These are phyloP conservation scores for Synanthedon andrenaeformis DNA, from an alignment of 2,888 invertebrate species.

Conservation along the genomic window DNA sequence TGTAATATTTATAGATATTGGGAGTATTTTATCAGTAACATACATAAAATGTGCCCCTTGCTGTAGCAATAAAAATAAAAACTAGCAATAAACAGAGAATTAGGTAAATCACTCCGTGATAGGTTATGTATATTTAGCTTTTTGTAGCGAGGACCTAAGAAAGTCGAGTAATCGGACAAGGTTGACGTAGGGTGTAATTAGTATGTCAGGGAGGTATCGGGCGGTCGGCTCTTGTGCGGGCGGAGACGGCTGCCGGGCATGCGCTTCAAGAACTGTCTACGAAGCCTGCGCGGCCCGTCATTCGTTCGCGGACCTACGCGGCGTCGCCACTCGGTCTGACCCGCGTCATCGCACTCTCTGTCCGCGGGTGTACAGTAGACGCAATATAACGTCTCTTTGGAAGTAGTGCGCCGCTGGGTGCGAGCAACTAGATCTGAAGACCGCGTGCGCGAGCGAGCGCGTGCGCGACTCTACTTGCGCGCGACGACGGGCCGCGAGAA, in stretches of 20 bases:
- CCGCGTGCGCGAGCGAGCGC: conserved; percentile 63
- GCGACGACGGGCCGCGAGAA: conserved; percentile 69
- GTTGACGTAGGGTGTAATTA: conserved; percentile 33
- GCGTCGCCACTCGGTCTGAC: conserved; percentile 35
- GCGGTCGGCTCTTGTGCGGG: conserved; percentile 14
- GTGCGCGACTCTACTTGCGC: conserved; percentile 58
- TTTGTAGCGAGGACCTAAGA: conserved; percentile 2
- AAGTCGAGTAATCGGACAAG: conserved; percentile 21
- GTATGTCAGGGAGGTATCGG: conserved; percentile 38
- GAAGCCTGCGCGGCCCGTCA: conserved; percentile 51
- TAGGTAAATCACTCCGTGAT: no score
- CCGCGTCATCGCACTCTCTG: conserved; percentile 14
- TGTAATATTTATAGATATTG: no score
- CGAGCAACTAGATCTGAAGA: conserved; percentile 21
- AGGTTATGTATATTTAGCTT: neutral
- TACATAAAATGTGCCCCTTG: no score
- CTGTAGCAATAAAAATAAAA: no score
- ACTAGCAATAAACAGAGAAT: no score
- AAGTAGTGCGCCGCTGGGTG: conserved; percentile 30
- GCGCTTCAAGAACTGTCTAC: conserved; percentile 42
- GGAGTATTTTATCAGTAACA: no score
- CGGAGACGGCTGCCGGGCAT: conserved; percentile 26
- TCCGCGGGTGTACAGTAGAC: conserved; percentile 13
- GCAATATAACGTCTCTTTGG: conserved; percentile 33
- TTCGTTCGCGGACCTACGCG: conserved; percentile 54